Evolutionary conservation across 2,797 vertebrate species (phyloP), one percentile per base, ranked within the genome.

Genomic region (Dendrocincla tyrannina): DNA sequence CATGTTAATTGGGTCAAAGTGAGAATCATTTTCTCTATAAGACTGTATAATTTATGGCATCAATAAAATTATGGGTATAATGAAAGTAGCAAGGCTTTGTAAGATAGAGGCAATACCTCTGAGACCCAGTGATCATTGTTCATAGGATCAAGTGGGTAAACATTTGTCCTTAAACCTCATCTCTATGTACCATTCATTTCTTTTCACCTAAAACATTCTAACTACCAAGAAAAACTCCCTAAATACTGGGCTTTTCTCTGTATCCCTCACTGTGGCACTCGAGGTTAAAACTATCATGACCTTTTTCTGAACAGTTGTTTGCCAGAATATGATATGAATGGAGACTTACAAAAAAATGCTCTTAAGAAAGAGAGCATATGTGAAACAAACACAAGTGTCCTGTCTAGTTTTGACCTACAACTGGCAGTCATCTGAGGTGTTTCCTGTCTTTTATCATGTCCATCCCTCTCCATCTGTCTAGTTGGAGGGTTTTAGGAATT

Each of bases 391-490:
- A 35, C 15, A 85, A 77, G 30, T 53, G 39, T 63, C n/a, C 62
- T 81, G 19, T 84, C 41, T 74, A 59, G 42, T 88, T 86, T 89
- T 72, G 59, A 92, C 77, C 68, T 87, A 35, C 32, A 84, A 28
- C 66, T 92, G 75, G 39, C 72, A 88, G 27, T 0, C 0, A 59
- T 89, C 37, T 83, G 52, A 91, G 52, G 39, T 58, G 10, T 18
- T 67, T 91, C 16, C 17, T 41, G 3, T 55, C 52, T 83, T 91
- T 85, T 92, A 60, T 67, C 6, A 1, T 49, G 39, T 28, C 46
- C 77, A 84, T 91, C n/a, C 42, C 49, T 85, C 62, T 81, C 88
- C 87, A 96, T 92, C 93, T 97, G 93, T 35, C 56, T 87, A 7
- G 25, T 63, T 95, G 74, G 52, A 88, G 52, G 33, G 47, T 93